A percentile compares a stretch with the other conserved stretches of the same genome.
Evolutionary conservation across 2,797 vertebrate genomes (phyloP).

Genomic region (Pipistrellus pipistrellus): DNA sequence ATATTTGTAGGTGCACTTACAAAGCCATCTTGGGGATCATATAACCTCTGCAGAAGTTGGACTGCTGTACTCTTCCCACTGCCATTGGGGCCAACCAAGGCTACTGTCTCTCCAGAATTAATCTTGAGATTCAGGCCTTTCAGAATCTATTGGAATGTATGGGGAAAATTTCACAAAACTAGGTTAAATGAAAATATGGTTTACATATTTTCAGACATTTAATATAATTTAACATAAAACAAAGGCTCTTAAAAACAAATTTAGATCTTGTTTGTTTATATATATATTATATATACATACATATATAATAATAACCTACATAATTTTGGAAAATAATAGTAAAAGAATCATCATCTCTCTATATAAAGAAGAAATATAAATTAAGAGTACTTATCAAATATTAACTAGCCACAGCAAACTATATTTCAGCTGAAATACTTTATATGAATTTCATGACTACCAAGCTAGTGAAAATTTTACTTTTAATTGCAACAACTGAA

Average conservation of each 20-base stretch:
- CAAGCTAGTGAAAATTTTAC: neutral
- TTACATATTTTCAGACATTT: slow-evolving; percentile 10
- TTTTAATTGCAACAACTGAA: slow-evolving; percentile 12
- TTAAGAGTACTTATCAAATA: neutral
- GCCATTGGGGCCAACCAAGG: slow-evolving; percentile 91
- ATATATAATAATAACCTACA: neutral
- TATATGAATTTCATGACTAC: neutral
- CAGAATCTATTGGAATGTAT: slow-evolving; percentile 86
- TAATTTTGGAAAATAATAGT: neutral
- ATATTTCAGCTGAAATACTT: slow-evolving; percentile 11
- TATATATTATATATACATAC: neutral
- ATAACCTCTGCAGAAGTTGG: slow-evolving; percentile 91
- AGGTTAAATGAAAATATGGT: neutral
- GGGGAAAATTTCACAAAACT: neutral
- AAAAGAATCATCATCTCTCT: slow-evolving; percentile 22
- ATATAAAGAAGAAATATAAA: slow-evolving; percentile 23
- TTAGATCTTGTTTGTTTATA: slow-evolving; percentile 50
- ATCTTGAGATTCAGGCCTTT: slow-evolving; percentile 90
- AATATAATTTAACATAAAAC: slow-evolving; percentile 10
- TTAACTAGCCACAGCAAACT: neutral
- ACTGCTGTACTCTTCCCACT: slow-evolving; percentile 92
- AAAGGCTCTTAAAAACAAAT: slow-evolving; percentile 34
- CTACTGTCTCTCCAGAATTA: slow-evolving; percentile 90
- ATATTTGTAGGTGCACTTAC: slow-evolving; percentile 82
- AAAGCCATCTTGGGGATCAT: slow-evolving; percentile 90